phyloP scores from a whole-genome alignment of 2,888 invertebrate genomes.

The Sarcophaga caerulescens region DNA sequence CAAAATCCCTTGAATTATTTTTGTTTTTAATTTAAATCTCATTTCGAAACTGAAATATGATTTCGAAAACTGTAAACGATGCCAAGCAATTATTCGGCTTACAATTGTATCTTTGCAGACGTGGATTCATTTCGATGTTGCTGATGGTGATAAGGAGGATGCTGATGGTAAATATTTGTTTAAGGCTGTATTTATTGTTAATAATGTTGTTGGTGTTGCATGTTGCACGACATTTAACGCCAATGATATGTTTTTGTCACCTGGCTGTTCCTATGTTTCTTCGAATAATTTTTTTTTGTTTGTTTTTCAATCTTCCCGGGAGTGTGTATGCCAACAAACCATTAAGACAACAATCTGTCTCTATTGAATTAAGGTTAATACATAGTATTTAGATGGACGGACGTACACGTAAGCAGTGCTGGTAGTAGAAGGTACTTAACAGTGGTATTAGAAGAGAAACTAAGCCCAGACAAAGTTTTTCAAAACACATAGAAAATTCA shows the following conservation, averaged over 20 bases:
- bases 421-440: neutral
- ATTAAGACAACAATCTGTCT: slow-evolving; percentile 46
- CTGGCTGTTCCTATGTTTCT: slow-evolving; percentile 25
- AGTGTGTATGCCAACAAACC: slow-evolving; percentile 27
- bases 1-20: neutral
- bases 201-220: slow-evolving; percentile 44
- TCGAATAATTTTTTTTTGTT: no score
- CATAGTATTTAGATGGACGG: neutral
- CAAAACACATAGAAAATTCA: no score
- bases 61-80: slow-evolving; percentile 23
- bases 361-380: slow-evolving; percentile 33
- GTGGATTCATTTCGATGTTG: neutral
- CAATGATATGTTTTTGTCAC: slow-evolving; percentile 66
- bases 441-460: no score
- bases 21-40: slow-evolving; percentile 51
- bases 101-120: neutral
- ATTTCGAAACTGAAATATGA: slow-evolving; percentile 2
- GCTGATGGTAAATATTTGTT: slow-evolving; percentile 2
- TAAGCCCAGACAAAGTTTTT: no score
- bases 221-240: slow-evolving; percentile 65
- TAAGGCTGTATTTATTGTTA: slow-evolving; percentile 11
- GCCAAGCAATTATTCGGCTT: neutral
- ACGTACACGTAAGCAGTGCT: neutral
- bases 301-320: no score
- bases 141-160: neutral